Percentiles rank a stretch among this genome's conserved stretches.
Conservation (phyloP, 2,888 invertebrate species). For the Pediacus dermestoides region DNA sequence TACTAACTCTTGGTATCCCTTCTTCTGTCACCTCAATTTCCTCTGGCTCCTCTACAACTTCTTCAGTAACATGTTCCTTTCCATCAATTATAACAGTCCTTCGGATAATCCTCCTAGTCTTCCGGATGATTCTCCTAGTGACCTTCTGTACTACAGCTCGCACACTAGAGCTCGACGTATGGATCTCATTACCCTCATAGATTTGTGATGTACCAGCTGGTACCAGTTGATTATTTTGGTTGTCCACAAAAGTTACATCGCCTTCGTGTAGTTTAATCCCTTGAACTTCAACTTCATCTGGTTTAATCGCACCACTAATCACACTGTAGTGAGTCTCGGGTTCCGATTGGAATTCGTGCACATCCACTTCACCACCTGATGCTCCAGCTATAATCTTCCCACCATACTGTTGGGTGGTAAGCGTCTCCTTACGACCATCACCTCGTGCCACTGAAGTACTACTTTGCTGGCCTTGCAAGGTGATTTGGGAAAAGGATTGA, state of each 20-base stretch:
- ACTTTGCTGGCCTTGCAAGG: slow-evolving; percentile 63
- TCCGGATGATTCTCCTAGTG: slow-evolving; percentile 71
- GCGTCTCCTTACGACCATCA: slow-evolving; percentile 61
- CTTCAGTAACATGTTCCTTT: slow-evolving; percentile 78
- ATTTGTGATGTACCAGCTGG: slow-evolving; percentile 34
- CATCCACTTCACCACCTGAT: slow-evolving; percentile 61
- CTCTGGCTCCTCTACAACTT: slow-evolving; percentile 81
- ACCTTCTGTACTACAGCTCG: slow-evolving; percentile 80
- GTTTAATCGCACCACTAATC: slow-evolving; percentile 56
- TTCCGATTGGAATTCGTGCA: slow-evolving; percentile 63
- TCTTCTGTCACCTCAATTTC: slow-evolving; percentile 70
- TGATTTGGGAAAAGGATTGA: slow-evolving; percentile 54
- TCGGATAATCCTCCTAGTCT: slow-evolving; percentile 70
- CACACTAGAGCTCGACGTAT: slow-evolving; percentile 68
- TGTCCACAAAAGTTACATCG: slow-evolving; percentile 46
- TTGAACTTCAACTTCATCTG: slow-evolving; percentile 44
- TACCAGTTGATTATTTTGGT: slow-evolving; percentile 38
- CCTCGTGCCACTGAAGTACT: slow-evolving; percentile 57
- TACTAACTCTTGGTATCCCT: slow-evolving; percentile 67
- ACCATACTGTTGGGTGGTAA: slow-evolving; percentile 62
- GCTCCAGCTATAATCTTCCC: slow-evolving; percentile 61
- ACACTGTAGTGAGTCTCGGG: slow-evolving; percentile 60
- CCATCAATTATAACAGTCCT: slow-evolving; percentile 77
- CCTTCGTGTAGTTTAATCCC: slow-evolving; percentile 48
- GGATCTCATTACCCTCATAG: slow-evolving; percentile 45